Base-by-base conservation (phyloP, 2,797 vertebrate species). In the Macroramphosus scolopax region DNA sequence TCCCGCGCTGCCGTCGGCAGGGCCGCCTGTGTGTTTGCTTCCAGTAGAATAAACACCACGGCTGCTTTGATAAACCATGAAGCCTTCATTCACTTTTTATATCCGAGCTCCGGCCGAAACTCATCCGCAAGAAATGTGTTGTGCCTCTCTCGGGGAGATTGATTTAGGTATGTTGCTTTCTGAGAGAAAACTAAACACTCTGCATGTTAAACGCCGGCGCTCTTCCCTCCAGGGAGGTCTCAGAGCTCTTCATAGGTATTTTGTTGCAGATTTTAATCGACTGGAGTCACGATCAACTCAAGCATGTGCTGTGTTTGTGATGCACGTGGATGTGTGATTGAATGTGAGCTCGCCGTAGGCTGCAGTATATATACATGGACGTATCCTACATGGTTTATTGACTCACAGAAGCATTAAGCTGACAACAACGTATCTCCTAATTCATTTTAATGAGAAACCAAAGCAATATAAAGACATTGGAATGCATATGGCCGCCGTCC, bases 211-310 rank as follows among this genome's bases (percentile, higher is more conserved):
- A 87, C 65, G 72, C 62, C 70, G 52, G 56, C 15, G 9, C 48
- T 43, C 42, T 26, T 63, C 63, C 62, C 78, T 75, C 59, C 40
- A 17, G 80, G 79, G 80, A 78, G 71, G 68, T 68, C 56, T 61
- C 63, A 59, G 43, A 68, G 74, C 52, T 75, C 69, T 70, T 83
- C 85, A 87, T 80, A 72, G 73, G 53, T 62, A 74, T 83, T 80
- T 85, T 82, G 73, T 82, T 82, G 75, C 42, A 51, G 75, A 85
- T 87, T 86, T 81, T 68, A 81, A 78, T 84, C 77, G 77, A 51
- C 60, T 37, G n/a, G n/a, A n/a, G n/a, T n/a, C n/a, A n/a, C n/a
- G n/a, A n/a, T n/a, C n/a, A n/a, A n/a, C n/a, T 29, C 51, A 52
- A 67, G 45, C 56, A 64, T 37, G 57, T 54, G 71, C 39, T 2